Evolutionary conservation across 37 sponge, comb jelly and placozoan genomes (phyloP), one percentile per base, ranked within the genome.

Genomic region (Dysidea cf. avara): DNA sequence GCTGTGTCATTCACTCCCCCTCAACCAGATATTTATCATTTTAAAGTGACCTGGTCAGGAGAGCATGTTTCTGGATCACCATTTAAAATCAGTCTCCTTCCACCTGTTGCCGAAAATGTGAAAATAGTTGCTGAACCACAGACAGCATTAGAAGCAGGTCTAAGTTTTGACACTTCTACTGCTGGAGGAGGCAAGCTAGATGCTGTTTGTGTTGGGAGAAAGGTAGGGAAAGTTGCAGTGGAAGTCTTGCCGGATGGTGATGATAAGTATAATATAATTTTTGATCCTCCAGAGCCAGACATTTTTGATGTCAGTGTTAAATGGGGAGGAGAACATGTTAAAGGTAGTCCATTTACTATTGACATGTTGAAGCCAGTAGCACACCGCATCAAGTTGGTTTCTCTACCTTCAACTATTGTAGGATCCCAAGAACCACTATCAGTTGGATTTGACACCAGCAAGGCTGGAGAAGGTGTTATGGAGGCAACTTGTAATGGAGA

Each of bases 171-270:
- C 35, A 59, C 78, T 2, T 70, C 65, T 29, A 24, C 76, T 22
- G 88, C 88, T 32, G 88, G 88, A 14, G 79, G 77, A n/a, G 83
- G 88, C 2, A 52, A 88, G 24, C 79, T 88, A 2, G 61, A 26
- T 26, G 83, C 83, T 28, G 61, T 51, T 1, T 82, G 83, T 52
- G 13, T 24, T 32, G 84, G 88, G 21, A 68, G 72, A 35, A 67
- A 82, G 39, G 58, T 39, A 13, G 83, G 83, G 0, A 36, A 64
- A 37, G 83, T 82, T 14, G 66, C 79, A 16, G 48, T 66, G 5
- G 9, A 57, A 1, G 61, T 88, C 16, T 46, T 50, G 0, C 83
- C 82, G 48, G 40, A 61, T 21, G 53, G 67, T 25, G 67, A 72
- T 0, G 52, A 72, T 33, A 56, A 68, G 16, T 88, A 66, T 72